phyloP scores from a whole-genome alignment of 1,140 invertebrate species.

The Penaeus japonicus region DNA sequence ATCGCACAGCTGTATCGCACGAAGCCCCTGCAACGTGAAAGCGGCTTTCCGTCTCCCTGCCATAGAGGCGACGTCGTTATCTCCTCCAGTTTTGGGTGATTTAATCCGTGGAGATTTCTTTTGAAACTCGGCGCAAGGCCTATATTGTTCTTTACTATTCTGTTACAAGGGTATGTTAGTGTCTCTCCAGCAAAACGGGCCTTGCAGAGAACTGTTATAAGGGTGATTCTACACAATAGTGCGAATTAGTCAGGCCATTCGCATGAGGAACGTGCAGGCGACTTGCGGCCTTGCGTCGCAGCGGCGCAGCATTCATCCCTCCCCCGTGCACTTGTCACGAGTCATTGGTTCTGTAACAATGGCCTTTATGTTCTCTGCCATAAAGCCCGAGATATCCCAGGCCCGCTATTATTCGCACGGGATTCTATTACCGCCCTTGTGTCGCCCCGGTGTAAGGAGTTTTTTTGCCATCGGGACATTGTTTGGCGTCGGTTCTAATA shows the following conservation, averaged over 20 bases:
- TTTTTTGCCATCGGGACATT: too few species aligned
- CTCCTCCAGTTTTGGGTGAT: not conserved
- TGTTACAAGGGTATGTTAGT: constrained; percentile 10
- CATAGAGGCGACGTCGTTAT: not conserved
- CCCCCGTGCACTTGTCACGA: constrained; percentile 47
- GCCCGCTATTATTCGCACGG: not conserved
- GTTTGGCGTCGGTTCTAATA: not conserved
- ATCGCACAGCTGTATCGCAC: constrained; percentile 14
- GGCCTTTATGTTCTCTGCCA: constrained; percentile 50
- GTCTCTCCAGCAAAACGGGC: not conserved
- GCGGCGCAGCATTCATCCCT: not conserved
- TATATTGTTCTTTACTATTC: constrained; percentile 28
- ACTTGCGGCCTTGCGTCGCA: not conserved
- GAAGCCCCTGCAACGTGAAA: too few species aligned
- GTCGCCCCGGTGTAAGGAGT: not conserved
- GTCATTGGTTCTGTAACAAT: constrained; percentile 50
- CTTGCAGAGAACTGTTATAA: not conserved
- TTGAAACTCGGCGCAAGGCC: constrained; percentile 33
- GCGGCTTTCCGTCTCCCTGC: not conserved
- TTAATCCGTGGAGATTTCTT: constrained; percentile 25
- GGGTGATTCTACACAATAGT: not conserved
- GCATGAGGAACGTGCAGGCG: constrained; percentile 10
- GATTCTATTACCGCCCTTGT: not conserved
- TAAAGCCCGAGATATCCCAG: constrained; percentile 31
- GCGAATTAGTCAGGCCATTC: constrained; percentile 17